Conservation (phyloP, 2,113 vertebrate species). For the Tachysurus vachellii region DNA sequence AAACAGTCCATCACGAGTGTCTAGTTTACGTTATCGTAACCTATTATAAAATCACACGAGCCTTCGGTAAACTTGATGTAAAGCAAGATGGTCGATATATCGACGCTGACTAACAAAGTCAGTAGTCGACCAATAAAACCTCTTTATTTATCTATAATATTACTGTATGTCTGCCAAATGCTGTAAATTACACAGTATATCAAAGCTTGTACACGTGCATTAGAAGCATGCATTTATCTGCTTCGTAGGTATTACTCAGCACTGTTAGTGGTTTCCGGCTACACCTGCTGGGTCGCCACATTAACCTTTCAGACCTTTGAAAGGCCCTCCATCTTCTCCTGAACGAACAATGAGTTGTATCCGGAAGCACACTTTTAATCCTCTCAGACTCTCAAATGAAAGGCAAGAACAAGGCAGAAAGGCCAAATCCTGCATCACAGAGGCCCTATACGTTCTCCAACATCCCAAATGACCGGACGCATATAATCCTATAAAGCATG, state of each 20-base stretch:
- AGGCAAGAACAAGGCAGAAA: conserved; percentile 64
- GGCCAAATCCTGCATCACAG: conserved; percentile 55
- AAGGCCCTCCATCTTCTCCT: conserved; percentile 60
- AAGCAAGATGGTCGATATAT: not conserved
- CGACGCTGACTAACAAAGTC: no score
- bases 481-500: conserved; percentile 73
- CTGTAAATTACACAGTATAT: no score
- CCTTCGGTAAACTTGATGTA: not conserved
- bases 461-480: conserved; percentile 66
- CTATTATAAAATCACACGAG: not conserved
- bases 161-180: no score
- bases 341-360: conserved; percentile 59
- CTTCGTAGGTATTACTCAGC: not conserved
- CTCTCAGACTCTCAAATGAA: conserved; percentile 70
- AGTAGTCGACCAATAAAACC: no score
- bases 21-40: not conserved
- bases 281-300: conserved; percentile 40
- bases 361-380: conserved; percentile 70
- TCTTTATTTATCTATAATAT: no score
- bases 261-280: conserved; percentile 1
- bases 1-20: not conserved
- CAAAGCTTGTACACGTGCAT: not conserved
- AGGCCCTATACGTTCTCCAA: conserved; percentile 57
- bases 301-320: conserved; percentile 44
- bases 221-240: not conserved